Base-by-base conservation (phyloP, 2,888 invertebrate genomes). In the Eilema griseolum region DNA sequence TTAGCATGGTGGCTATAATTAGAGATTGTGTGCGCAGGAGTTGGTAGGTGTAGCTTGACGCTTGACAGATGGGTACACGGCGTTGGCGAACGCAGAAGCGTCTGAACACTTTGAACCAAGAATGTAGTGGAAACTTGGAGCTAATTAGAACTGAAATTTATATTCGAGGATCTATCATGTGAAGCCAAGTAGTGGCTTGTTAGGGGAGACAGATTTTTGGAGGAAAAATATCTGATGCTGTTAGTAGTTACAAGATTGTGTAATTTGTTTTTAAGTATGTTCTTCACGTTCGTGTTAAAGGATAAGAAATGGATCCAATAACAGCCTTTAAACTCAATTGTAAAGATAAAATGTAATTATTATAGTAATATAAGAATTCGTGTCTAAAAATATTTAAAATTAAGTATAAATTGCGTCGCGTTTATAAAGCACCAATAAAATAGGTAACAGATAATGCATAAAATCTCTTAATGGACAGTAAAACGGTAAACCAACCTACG, bases 21-120 rank as follows among this genome's bases (percentile, higher is more conserved):
- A 93, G 89, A 82, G 79, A 78, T 66, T 76, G 78, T 78, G 68
- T 78, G 85, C 83, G 88, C 88, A 85, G 85, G 84, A 86, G 87
- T 83, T 83, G 84, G 89, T 88, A 88, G 91, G 91, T 88, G 91
- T 88, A 85, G 86, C 87, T 65, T 82, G 93, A 93, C 93, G 87
- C 82, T 87, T 91, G 94, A 94, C 93, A 93, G 92, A 94, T 94
- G 93, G 89, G 81, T 86, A 93, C 94, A 93, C 88, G 87, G 86
- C 89, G 89, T 90, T 91, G 92, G 93, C 92, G 88, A 86, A 88
- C 84, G 82, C 83, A 66, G 63, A 79, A 78, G 73, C 76, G 77
- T 86, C 82, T 86, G 63, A 66, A 66, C 66, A 88, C 92, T 90
- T 90, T 91, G 90, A 92, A 90, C 90, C 85, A 86, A 75, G 75